Evolutionary conservation across 1,140 invertebrate genomes (phyloP), one percentile per base, ranked within the genome.

Genomic region (Acromyrmex echinatior): DNA sequence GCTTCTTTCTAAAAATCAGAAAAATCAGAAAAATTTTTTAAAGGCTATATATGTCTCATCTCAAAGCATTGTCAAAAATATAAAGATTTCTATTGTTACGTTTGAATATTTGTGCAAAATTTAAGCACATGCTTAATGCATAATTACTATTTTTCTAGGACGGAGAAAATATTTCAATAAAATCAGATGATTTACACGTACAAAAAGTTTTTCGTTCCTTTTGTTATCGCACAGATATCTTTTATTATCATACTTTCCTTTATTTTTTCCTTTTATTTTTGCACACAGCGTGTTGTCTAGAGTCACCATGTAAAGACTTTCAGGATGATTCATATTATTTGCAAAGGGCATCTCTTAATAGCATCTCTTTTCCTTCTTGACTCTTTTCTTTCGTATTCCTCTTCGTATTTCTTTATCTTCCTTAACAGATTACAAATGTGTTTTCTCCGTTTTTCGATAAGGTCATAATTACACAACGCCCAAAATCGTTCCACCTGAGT

Each of bases 391-490:
- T 18, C 70, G 12, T 56, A 25, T 18, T 25, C 21, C 28, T 21
- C 28, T 21, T 53, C 53, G 21, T 35, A 16, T 80, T 51, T 62
- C 18, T 53, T 77, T 45, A 81, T n/a, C 86, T 88, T 89, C 89
- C 82, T 84, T 28, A 82, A 21, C 85, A 60, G 31, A 53, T 91
- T 84, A 68, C 53, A 71, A 35, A 65, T 79, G 63, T 62, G 39
- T 35, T 60, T 82, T 87, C 86, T 84, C 81, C 31, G 45, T 85
- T 89, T 10, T 56, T n/a, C 60, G 81, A 65, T 56, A 91, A 87
- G 86, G 91, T 93, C 93, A 94, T 93, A 94, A 93, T 94, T 94
- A 92, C 88, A 80, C 88, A 87, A 62, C 68, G 88, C 68, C 81
- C 77, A 74, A 91, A 87, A 88, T 87, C 89, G 74, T 88, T 87